phyloP scores from a whole-genome alignment of 2,797 vertebrate species.

The Paguma larvata region DNA sequence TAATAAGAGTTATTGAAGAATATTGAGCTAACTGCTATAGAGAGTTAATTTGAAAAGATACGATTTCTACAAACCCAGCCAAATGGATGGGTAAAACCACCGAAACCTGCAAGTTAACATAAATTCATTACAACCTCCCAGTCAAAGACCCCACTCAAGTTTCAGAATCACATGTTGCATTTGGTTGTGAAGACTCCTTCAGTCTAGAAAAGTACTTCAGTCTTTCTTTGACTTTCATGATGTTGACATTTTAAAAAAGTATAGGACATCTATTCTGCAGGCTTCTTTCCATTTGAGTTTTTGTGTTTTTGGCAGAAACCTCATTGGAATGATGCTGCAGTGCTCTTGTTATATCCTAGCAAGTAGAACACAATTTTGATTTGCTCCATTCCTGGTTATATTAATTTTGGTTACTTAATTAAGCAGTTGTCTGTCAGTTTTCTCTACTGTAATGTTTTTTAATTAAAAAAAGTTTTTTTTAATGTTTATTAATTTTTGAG shows the following conservation, averaged over 20 bases:
- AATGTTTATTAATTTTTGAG: too few relatives aligned
- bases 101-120: not conserved
- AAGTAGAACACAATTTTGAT: not conserved
- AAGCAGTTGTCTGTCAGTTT: not conserved
- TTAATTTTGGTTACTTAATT: not conserved
- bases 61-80: not conserved
- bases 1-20: not conserved
- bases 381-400: not conserved
- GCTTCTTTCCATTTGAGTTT: not conserved
- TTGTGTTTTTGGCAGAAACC: not conserved
- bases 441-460: not conserved
- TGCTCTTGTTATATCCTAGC: not conserved
- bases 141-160: not conserved
- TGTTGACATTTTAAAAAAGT: not conserved
- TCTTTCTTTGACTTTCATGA: not conserved
- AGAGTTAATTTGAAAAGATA: not conserved
- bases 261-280: not conserved
- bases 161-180: not conserved
- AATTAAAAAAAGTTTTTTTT: too few relatives aligned
- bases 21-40: not conserved
- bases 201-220: not conserved
- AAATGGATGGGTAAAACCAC: not conserved
- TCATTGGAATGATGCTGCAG: not conserved
- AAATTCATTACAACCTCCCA: not conserved
- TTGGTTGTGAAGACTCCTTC: not conserved